Conservation (phyloP, 2,888 invertebrate species). For the Drosophila helvetica region DNA sequence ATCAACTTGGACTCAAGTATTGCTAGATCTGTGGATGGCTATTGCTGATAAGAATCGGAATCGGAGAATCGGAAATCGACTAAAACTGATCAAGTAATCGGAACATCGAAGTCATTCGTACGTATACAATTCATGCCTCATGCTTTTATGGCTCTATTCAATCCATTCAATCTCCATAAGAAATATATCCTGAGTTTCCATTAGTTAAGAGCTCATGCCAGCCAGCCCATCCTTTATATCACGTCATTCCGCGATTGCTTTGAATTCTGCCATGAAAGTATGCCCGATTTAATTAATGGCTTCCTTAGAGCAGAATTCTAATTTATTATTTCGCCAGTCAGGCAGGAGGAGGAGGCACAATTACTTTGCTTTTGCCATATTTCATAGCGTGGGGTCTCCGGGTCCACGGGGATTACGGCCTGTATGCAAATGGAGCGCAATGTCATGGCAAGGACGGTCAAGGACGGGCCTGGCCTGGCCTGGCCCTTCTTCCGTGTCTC, state of each 20-base stretch:
- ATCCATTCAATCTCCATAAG: neutral
- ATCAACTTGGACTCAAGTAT: too few species aligned
- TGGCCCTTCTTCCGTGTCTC: neutral
- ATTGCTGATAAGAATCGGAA: too few species aligned
- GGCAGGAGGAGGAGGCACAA: constrained; percentile 36
- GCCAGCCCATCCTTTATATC: constrained; percentile 1
- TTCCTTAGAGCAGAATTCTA: constrained; percentile 39
- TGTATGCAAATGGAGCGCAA: constrained; percentile 33
- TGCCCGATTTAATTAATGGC: constrained; percentile 43
- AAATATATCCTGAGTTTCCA: neutral
- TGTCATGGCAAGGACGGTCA: constrained; percentile 26
- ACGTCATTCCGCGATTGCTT: constrained; percentile 28
- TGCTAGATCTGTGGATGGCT: neutral
- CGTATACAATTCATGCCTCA: too few species aligned
- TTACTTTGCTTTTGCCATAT: constrained; percentile 47
- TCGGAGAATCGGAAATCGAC: too few species aligned
- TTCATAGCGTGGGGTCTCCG: constrained; percentile 17
- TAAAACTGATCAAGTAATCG: too few species aligned
- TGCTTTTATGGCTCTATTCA: too few species aligned
- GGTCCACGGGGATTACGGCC: constrained; percentile 7
- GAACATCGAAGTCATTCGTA: too few species aligned
- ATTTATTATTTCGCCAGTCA: constrained; percentile 49
- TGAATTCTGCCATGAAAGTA: constrained; percentile 4
- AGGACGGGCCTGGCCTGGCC: neutral
- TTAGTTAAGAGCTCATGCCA: neutral